Conservation (phyloP, 64 coral and sea anemone genomes). For the Stichodactyla mertensii region DNA sequence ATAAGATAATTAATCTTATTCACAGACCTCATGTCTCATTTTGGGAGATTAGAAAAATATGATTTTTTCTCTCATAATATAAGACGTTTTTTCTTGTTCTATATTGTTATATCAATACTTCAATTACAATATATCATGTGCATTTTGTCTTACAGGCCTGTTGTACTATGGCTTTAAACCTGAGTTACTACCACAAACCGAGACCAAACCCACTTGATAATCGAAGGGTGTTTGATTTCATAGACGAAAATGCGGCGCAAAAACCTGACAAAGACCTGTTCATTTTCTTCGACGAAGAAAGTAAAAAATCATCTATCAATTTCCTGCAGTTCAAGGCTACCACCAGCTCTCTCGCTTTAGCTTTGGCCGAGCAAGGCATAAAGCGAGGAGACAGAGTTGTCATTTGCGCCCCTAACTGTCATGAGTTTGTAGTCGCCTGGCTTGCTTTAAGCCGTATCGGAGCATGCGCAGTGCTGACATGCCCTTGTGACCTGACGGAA, state of each 20-base stretch:
- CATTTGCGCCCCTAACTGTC: conserved; percentile 3
- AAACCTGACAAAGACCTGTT: background rate
- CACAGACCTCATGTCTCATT: no score
- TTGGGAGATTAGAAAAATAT: no score
- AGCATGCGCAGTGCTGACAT: background rate
- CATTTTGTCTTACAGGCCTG: no score
- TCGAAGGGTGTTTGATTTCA: background rate
- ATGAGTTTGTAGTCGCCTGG: background rate
- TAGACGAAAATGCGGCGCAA: background rate
- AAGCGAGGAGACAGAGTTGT: background rate
- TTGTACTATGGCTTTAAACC: background rate
- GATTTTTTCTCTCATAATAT: no score
- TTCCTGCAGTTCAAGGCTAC: background rate
- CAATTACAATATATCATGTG: no score
- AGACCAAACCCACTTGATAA: conserved; percentile 8
- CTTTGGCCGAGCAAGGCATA: background rate
- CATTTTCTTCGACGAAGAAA: background rate
- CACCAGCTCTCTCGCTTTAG: background rate
- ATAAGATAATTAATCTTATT: no score
- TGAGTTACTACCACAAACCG: conserved; percentile 27
- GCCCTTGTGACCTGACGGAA: background rate
- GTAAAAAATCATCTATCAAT: background rate
- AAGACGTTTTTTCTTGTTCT: no score
- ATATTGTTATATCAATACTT: no score
- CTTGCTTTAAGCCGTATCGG: conserved; percentile 12